phyloP scores from a whole-genome alignment of 2,888 invertebrate species.

The Parnassius smintheus region DNA sequence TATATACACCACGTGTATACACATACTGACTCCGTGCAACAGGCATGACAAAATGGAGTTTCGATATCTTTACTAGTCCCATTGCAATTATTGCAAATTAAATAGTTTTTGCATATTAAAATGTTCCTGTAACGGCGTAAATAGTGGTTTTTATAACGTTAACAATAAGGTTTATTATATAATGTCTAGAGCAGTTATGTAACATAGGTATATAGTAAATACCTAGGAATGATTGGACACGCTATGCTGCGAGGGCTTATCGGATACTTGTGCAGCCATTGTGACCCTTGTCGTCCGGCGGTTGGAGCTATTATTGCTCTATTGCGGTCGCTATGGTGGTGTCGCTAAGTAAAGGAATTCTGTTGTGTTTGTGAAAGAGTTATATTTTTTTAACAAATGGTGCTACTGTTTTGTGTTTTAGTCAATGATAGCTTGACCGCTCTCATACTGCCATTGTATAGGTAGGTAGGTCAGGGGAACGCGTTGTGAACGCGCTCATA shows the following conservation, averaged over 20 bases:
- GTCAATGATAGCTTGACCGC: slow-evolving; percentile 70
- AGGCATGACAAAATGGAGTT: slow-evolving; percentile 52
- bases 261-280: slow-evolving; percentile 10
- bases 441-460: slow-evolving; percentile 61
- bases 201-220: slow-evolving; percentile 40
- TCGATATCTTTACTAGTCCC: slow-evolving; percentile 74
- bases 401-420: slow-evolving; percentile 77
- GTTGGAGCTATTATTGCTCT: slow-evolving; percentile 21
- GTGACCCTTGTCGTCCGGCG: background rate
- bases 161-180: slow-evolving; percentile 63
- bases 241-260: slow-evolving; percentile 47
- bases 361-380: slow-evolving; percentile 55
- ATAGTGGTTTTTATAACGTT: slow-evolving; percentile 67
- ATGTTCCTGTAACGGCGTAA: slow-evolving; percentile 79
- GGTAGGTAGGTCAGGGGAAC: slow-evolving; percentile 20
- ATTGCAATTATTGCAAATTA: slow-evolving; percentile 63
- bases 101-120: slow-evolving; percentile 69
- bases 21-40: slow-evolving; percentile 48
- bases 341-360: slow-evolving; percentile 34
- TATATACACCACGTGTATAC: slow-evolving; percentile 45
- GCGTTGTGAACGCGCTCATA: slow-evolving; percentile 25
- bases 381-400: slow-evolving; percentile 78
- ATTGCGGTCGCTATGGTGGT: slow-evolving; percentile 30
- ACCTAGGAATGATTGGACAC: slow-evolving; percentile 38
- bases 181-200: slow-evolving; percentile 48